Percentiles rank a stretch among this genome's conserved stretches.
Evolutionary conservation across 2,888 invertebrate species (phyloP).

Genomic region (Patella ulyssiponensis): DNA sequence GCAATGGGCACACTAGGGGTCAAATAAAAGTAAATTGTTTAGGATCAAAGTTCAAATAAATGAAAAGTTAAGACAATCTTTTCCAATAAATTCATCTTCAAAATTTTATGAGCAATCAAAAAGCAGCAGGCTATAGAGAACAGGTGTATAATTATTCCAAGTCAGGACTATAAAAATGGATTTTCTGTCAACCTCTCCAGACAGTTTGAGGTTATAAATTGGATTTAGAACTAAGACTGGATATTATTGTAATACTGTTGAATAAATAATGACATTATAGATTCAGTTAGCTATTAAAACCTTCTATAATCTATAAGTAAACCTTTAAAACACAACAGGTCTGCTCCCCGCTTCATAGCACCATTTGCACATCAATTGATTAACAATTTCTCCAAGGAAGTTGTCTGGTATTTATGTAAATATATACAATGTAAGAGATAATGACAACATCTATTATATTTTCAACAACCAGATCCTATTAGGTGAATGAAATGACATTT

Average conservation of each 20-base stretch:
- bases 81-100: neutral
- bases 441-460: conserved; percentile 6
- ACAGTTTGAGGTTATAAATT: conserved; percentile 12
- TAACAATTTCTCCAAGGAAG: conserved; percentile 8
- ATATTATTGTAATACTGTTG: conserved; percentile 10
- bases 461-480: conserved; percentile 1
- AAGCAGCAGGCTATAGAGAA: conserved; percentile 4
- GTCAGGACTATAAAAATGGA: conserved; percentile 9
- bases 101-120: conserved; percentile 10
- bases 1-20: neutral
- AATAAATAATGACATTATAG: conserved; percentile 13
- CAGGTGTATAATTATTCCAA: conserved; percentile 10
- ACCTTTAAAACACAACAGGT: conserved; percentile 1
- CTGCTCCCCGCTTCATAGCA: neutral
- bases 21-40: neutral
- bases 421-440: conserved; percentile 10
- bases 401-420: conserved; percentile 6
- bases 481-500: too few relatives aligned
- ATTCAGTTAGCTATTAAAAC: conserved; percentile 13
- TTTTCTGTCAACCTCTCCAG: conserved; percentile 13
- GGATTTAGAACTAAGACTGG: conserved; percentile 12
- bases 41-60: neutral
- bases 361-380: conserved; percentile 10
- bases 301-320: conserved; percentile 6
- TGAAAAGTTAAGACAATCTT: neutral